Base-by-base conservation (phyloP, 92 coral and sea anemone species). In the Porites evermanni region DNA sequence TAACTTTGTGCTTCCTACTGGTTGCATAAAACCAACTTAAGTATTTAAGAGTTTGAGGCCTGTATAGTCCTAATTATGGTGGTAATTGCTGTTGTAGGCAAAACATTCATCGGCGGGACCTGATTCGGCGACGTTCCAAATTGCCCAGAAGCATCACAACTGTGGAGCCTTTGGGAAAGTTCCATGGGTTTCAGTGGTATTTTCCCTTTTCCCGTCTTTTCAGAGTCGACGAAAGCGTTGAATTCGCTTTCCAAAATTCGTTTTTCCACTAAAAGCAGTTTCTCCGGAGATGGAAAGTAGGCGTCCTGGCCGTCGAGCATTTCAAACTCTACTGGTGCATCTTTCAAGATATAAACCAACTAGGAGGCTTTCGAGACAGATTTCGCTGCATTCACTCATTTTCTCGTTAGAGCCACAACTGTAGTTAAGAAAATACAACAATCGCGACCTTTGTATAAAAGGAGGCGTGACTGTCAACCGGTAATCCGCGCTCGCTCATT, bases 271-370 rank as follows among this genome's bases (percentile, higher is more conserved):
- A 78, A 24, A 65, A 50, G 24, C 53, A 86, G 68, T 47, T 86
- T 86, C 56, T 78, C 84, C 47, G 84, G 84, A 5, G 84, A 64
- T 17, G 84, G 84, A 58, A 78, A 78, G 32, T 70, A 86, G 2
- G 69, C 84, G 54, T 86, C 84, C 32, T 29, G 32, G 32, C 32
- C 32, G 32, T 29, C 84, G 11, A 79, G 70, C 54, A 32, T 78
- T 86, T 86, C 89, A 67, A 86, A 78, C 16, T 86, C 84, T 18
- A 17, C 71, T 64, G 20, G 70, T 16, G 8, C 81, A 76, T 19
- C 70, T 86, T 69, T 86, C 90, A 1, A 86, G 74, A 29, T 58
- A 26, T 26, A 86, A 68, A 23, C 85, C 72, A 53, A 69, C 70
- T 7, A 85, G 77, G 19, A 86, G 75, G 19, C 54, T 65, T 38